Percentiles rank a stretch among this genome's conserved stretches.
Evolutionary conservation across 92 coral and sea anemone genomes (phyloP).

Genomic region (Heteractis magnifica): DNA sequence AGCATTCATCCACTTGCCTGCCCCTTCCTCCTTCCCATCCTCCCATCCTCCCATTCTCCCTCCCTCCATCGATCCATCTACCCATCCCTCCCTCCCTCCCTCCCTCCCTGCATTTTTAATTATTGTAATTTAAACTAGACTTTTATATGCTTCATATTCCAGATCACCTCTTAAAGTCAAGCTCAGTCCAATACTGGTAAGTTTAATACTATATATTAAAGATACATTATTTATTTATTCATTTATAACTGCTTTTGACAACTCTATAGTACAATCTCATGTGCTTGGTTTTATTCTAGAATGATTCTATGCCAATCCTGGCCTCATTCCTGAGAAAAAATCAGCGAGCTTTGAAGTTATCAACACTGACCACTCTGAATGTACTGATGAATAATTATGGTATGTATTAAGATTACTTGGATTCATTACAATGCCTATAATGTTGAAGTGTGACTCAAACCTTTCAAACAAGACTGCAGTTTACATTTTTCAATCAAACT

Average conservation of each 20-base stretch:
- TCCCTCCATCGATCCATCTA: too few species aligned
- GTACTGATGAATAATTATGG: slow-evolving; percentile 92
- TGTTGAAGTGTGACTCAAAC: too few species aligned
- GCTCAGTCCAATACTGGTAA: slow-evolving; percentile 86
- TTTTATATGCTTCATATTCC: slow-evolving; percentile 2
- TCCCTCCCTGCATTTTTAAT: not conserved
- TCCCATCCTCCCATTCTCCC: too few species aligned
- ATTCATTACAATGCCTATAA: not conserved
- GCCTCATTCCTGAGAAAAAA: slow-evolving; percentile 96
- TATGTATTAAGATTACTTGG: slow-evolving; percentile 1
- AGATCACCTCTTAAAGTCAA: slow-evolving; percentile 90
- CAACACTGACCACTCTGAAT: slow-evolving; percentile 85
- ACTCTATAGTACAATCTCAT: too few species aligned
- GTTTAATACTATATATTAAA: slow-evolving; percentile 7
- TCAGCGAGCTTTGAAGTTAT: slow-evolving; percentile 87
- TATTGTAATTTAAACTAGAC: not conserved
- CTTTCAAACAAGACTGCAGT: too few species aligned
- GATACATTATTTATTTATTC: not conserved
- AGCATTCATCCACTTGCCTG: too few species aligned
- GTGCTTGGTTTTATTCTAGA: slow-evolving; percentile 36
- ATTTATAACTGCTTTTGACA: not conserved
- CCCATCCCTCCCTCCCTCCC: too few species aligned
- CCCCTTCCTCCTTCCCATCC: too few species aligned
- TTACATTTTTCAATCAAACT: too few species aligned
- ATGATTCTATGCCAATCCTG: slow-evolving; percentile 95